Conservation (phyloP, 2,113 vertebrate genomes). For the Thryonomys swinderianus region DNA sequence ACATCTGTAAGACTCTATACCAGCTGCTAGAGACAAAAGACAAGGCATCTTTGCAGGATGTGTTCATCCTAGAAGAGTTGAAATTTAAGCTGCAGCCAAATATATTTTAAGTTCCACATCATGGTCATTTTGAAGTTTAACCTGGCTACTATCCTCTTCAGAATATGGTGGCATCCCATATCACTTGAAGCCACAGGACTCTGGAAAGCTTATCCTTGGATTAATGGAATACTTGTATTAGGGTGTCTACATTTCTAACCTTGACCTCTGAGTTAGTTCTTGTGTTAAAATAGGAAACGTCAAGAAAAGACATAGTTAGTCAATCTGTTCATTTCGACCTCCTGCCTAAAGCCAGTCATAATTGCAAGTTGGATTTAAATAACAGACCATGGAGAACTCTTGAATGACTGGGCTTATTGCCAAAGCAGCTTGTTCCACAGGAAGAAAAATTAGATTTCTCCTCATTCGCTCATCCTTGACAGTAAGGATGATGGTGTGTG, state of each 20-base stretch:
- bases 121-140: not conserved
- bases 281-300: slow-evolving; percentile 57
- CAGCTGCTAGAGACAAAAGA: not conserved
- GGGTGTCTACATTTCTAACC: slow-evolving; percentile 37
- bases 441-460: slow-evolving; percentile 76
- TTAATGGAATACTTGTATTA: not conserved
- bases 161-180: slow-evolving; percentile 1
- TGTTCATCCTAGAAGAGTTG: not conserved
- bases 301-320: slow-evolving; percentile 68
- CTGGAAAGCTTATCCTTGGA: not conserved
- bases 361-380: slow-evolving; percentile 77
- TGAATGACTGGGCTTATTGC: slow-evolving; percentile 73
- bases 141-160: not conserved
- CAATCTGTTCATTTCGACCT: slow-evolving; percentile 65
- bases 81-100: not conserved
- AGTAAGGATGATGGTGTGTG: slow-evolving; percentile 44
- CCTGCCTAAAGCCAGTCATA: slow-evolving; percentile 69
- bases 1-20: not conserved
- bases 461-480: slow-evolving; percentile 61
- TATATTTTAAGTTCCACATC: not conserved
- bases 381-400: slow-evolving; percentile 70
- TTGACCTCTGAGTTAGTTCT: slow-evolving; percentile 53
- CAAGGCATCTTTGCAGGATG: not conserved
- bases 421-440: slow-evolving; percentile 72
- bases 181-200: not conserved